Base-by-base conservation (phyloP, 2,888 invertebrate species). In the Acheta domesticus region DNA sequence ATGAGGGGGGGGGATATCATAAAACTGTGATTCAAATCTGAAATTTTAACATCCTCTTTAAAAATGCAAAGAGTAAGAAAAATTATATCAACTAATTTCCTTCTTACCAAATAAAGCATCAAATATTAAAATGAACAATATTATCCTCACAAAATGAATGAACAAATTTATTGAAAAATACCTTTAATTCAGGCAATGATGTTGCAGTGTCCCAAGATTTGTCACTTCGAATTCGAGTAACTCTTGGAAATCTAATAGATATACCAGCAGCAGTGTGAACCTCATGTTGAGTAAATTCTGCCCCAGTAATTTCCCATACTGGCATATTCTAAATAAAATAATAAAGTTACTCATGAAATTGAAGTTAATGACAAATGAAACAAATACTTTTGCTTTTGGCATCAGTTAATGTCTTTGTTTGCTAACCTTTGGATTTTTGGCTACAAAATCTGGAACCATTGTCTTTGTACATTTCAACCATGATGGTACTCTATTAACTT, bases 261-360 rank as follows among this genome's bases (percentile, higher is more conserved):
- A 98, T 97, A 2, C 97, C 96, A 84, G 94, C 92, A 0, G 97
- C 97, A 2, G 97, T 97, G 85, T 98, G 98, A 11, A 93, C 90
- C 80, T 89, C 88, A 23, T 89, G 86, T 81, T 87, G 86, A 3
- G 82, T 82, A 78, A 82, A 90, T 84, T 91, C 90, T 0, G 90
- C 90, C 12, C 93, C 96, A 1, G 96, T 95, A 80, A 98, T 96
- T 88, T 98, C 97, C 97, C 98, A 98, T 12, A 98, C 94, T 0
- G 96, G 97, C 86, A 95, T 94, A 48, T 91, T 88, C 85, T 88
- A 80, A 78, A 78, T 74, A 48, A 77, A 62, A 79, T 48, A n/a
- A 19, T 48, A 74, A 4, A 19, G 14, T 62, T 62, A 62, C 20
- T 76, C 48, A 80, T 20, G 48, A 77, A 77, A 48, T 36, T 49